Evolutionary conservation across 2,797 vertebrate species (phyloP).

Genomic region (Brachyrhaphis roseni): DNA sequence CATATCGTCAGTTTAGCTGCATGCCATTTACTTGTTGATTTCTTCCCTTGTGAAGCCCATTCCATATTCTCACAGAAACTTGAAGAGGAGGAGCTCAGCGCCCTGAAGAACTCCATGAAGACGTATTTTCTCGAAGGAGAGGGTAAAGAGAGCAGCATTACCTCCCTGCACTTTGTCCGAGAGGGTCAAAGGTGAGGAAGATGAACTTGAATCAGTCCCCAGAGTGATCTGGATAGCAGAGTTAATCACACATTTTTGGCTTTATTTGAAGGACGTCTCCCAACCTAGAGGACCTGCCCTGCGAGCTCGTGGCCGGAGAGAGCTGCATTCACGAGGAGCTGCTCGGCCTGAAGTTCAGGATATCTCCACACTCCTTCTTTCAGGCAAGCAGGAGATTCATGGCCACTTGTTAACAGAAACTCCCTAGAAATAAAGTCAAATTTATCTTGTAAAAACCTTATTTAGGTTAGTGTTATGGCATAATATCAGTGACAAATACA

Average conservation of each 20-base stretch:
- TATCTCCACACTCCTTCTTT: slow-evolving; percentile 98
- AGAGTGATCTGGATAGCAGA: background rate
- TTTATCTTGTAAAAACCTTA: background rate
- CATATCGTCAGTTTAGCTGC: background rate
- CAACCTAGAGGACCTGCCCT: slow-evolving; percentile 88
- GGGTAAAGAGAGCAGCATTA: slow-evolving; percentile 88
- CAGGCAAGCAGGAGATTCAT: slow-evolving; percentile 78
- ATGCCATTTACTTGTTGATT: background rate
- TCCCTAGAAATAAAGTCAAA: background rate
- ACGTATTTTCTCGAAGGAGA: slow-evolving; percentile 86
- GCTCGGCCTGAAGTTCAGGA: slow-evolving; percentile 91
- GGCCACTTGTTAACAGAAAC: background rate
- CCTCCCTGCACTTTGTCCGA: slow-evolving; percentile 91
- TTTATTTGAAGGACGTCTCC: slow-evolving; percentile 85
- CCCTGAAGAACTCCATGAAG: slow-evolving; percentile 85
- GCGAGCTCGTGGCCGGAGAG: slow-evolving; percentile 91
- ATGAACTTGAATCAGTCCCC: background rate
- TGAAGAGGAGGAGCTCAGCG: slow-evolving; percentile 79
- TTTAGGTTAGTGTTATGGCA: background rate
- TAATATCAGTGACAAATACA: background rate
- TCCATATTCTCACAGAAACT: slow-evolving; percentile 84
- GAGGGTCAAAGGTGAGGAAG: slow-evolving; percentile 90
- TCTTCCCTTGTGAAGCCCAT: background rate
- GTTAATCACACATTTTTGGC: background rate
- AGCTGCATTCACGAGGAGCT: slow-evolving; percentile 91